Percentiles rank a stretch among this genome's conserved stretches.
These are phyloP conservation scores for Amphilophus citrinellus DNA, from an alignment of 2,113 vertebrate species.

Conservation along the genomic window DNA sequence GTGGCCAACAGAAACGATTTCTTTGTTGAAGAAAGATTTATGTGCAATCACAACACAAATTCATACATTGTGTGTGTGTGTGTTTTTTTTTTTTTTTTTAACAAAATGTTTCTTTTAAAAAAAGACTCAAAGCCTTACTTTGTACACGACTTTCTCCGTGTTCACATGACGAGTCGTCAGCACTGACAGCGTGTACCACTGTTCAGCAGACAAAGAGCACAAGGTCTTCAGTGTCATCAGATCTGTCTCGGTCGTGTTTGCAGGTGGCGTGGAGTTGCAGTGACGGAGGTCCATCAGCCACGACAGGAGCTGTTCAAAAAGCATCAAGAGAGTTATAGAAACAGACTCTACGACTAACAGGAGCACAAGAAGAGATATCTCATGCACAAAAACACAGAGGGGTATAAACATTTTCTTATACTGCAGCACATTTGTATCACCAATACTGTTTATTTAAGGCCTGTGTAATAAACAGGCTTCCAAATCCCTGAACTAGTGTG, in stretches of 20 bases:
- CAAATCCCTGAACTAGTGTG: neutral
- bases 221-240: conserved; percentile 66
- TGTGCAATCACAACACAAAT: neutral
- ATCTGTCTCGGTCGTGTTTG: conserved; percentile 53
- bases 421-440: neutral
- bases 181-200: conserved; percentile 84
- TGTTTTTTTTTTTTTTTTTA: neutral
- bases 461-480: neutral
- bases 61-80: neutral
- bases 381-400: neutral
- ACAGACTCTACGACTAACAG: neutral
- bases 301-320: conserved; percentile 71
- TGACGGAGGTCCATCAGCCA: conserved; percentile 77
- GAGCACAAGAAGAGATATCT: neutral
- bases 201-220: conserved; percentile 79
- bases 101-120: neutral
- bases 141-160: conserved; percentile 72
- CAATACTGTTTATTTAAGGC: neutral
- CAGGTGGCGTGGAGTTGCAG: conserved; percentile 68
- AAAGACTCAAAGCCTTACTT: conserved; percentile 62
- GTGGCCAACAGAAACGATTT: neutral
- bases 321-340: conserved; percentile 3
- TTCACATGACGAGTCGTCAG: conserved; percentile 85
- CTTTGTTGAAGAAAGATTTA: neutral
- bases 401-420: no score